Conservation (phyloP, 2,113 vertebrate genomes). For the Centropus bengalensis region DNA sequence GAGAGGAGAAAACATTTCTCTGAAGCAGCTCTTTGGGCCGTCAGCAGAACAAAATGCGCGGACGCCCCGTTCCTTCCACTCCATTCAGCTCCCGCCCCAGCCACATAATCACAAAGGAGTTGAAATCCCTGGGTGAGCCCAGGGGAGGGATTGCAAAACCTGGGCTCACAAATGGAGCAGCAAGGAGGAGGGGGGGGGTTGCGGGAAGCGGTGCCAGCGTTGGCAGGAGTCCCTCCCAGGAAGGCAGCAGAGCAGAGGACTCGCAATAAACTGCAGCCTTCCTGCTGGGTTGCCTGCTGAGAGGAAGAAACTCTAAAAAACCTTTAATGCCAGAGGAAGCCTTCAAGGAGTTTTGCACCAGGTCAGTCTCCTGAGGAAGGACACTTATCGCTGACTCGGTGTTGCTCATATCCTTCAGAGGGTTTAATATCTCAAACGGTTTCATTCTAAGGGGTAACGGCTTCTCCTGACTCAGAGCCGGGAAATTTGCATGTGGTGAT, state of each 20-base stretch:
- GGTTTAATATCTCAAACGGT: not conserved
- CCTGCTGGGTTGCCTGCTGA: not conserved
- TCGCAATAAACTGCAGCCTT: not conserved
- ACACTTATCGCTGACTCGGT: not conserved
- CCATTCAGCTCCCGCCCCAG: not conserved
- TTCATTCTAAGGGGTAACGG: not conserved
- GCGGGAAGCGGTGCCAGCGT: not conserved
- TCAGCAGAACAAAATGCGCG: not conserved
- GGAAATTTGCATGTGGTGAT: not conserved
- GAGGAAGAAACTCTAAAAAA: not conserved
- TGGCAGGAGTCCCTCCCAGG: not conserved
- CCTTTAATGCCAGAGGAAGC: not conserved
- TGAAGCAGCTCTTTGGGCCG: not conserved
- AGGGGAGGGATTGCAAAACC: constrained; percentile 62
- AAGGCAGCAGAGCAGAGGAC: not conserved
- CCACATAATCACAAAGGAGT: constrained; percentile 30
- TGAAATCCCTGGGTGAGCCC: constrained; percentile 43
- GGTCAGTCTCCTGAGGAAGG: not conserved
- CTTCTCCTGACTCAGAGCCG: not conserved
- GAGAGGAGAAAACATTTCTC: not conserved
- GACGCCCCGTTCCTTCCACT: constrained; percentile 1
- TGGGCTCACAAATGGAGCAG: not conserved
- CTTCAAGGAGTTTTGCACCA: not conserved
- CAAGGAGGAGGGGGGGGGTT: not conserved
- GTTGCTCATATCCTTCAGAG: not conserved